Evolutionary conservation across 2,888 invertebrate genomes (phyloP).

Genomic region (Caenorhabditis panamensis): DNA sequence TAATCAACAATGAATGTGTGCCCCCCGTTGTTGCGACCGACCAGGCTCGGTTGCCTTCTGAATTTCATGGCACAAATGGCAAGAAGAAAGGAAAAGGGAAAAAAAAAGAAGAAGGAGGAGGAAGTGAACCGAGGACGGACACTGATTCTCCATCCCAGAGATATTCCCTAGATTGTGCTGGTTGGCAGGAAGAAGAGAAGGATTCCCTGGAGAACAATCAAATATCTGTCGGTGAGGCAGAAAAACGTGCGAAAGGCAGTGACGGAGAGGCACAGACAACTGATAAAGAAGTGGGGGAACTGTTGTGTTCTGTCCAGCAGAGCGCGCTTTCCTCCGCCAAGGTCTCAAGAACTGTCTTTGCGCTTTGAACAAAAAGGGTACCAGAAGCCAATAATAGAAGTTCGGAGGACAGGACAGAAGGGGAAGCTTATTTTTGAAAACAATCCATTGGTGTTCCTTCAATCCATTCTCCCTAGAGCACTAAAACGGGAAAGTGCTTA

Average conservation of each 20-base stretch:
- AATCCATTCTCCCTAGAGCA: background rate
- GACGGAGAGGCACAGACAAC: constrained; percentile 24
- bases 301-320: constrained; percentile 15
- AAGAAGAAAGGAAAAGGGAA: background rate
- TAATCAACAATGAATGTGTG: constrained; percentile 53
- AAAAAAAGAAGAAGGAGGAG: background rate
- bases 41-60: constrained; percentile 22
- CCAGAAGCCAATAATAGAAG: too few relatives aligned
- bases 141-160: background rate
- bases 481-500: background rate
- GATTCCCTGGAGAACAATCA: constrained; percentile 31
- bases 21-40: background rate
- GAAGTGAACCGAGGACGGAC: too few relatives aligned
- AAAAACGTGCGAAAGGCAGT: constrained; percentile 20
- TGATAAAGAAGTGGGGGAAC: constrained; percentile 7
- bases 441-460: background rate
- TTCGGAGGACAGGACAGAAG: background rate
- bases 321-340: constrained; percentile 24
- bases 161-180: background rate
- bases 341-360: background rate
- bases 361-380: background rate
- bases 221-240: constrained; percentile 12
- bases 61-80: constrained; percentile 16
- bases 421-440: background rate
- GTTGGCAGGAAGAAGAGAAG: constrained; percentile 1